Percentiles rank a stretch among this genome's conserved stretches.
These are phyloP conservation scores for Drosophila nebulosa DNA, from an alignment of 1,140 invertebrate genomes.

Conservation along the genomic window DNA sequence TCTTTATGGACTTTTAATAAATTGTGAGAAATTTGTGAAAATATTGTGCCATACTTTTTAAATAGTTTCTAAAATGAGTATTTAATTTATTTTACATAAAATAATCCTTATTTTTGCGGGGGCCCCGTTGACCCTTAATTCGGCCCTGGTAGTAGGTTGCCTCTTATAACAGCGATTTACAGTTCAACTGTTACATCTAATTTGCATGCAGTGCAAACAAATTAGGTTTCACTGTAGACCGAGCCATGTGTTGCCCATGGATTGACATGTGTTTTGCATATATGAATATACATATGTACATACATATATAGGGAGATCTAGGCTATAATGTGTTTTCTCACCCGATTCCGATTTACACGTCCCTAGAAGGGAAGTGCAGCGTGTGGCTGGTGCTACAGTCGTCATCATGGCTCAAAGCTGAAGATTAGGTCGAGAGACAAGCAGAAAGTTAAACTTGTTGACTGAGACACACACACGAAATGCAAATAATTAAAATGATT, in stretches of 20 bases:
- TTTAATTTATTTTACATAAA: no score
- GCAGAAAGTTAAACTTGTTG: background rate
- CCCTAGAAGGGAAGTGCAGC: background rate
- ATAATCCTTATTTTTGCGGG: no score
- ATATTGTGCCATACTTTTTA: no score
- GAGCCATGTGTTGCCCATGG: background rate
- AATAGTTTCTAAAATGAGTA: no score
- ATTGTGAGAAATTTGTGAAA: no score
- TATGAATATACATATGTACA: background rate
- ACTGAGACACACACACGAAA: background rate
- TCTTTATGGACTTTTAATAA: no score
- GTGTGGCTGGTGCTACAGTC: background rate
- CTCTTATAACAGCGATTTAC: no score
- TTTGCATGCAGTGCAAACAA: background rate
- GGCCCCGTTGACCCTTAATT: no score
- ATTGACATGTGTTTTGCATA: background rate
- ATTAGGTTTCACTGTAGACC: background rate
- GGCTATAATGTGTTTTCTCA: conserved; percentile 33
- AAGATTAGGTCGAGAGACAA: background rate
- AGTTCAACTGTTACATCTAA: background rate
- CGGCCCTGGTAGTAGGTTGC: no score
- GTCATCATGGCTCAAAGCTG: background rate
- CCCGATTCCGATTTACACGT: conserved; percentile 13
- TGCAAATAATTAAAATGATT: conserved; percentile 31
- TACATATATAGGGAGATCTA: background rate